Evolutionary conservation across 37 sponge, comb jelly and placozoan genomes (phyloP).

Genomic region (Beroe forskalii): DNA sequence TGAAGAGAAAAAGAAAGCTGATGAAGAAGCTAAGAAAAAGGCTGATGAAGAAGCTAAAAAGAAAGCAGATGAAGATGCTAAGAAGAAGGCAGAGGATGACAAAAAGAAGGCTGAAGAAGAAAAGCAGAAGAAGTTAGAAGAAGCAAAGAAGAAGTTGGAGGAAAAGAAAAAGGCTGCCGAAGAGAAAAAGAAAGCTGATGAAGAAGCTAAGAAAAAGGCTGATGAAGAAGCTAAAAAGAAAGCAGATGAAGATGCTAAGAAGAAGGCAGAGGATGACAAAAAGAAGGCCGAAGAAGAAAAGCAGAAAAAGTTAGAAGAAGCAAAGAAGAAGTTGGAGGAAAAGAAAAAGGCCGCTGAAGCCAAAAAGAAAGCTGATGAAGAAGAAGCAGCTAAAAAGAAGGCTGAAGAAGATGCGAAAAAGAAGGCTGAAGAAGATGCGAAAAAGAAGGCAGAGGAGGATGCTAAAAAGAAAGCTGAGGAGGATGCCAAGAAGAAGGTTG

Average conservation of each 20-base stretch:
- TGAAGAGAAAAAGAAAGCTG: constrained; percentile 28
- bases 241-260: too few relatives aligned
- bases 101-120: not conserved
- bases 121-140: not conserved
- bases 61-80: constrained; percentile 20
- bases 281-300: not conserved
- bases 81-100: not conserved
- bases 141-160: constrained; percentile 16
- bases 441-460: constrained; percentile 50
- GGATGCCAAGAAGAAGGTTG: constrained; percentile 54
- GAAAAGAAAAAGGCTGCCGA: constrained; percentile 39
- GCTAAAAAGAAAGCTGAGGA: constrained; percentile 53
- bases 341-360: not conserved
- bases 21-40: constrained; percentile 26
- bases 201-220: constrained; percentile 43
- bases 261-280: not conserved
- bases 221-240: not conserved
- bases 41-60: not conserved
- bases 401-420: constrained; percentile 58
- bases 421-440: constrained; percentile 54
- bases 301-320: not conserved
- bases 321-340: not conserved
- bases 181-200: constrained; percentile 16
- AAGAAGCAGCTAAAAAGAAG: constrained; percentile 12
- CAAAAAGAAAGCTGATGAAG: too few relatives aligned